Conservation (phyloP, 2,888 invertebrate species). For the Pteria penguin region DNA sequence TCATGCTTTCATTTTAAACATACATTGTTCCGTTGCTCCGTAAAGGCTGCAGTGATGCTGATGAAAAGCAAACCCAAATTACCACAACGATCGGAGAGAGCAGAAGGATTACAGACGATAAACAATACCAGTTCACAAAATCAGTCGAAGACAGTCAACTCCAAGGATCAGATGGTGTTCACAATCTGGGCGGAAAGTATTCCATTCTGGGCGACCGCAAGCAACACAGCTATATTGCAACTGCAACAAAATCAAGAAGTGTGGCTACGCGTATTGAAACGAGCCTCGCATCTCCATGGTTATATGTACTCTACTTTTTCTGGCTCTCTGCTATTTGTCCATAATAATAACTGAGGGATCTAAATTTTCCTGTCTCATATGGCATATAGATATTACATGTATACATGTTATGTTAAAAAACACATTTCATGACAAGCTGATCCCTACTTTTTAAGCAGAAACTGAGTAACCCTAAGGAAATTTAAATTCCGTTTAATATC, state of each 20-base stretch:
- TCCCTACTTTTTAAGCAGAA: too few relatives aligned
- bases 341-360: too few relatives aligned
- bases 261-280: slow-evolving; percentile 69
- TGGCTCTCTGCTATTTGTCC: slow-evolving; percentile 73
- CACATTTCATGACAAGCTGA: too few relatives aligned
- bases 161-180: slow-evolving; percentile 73
- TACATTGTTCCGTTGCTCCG: too few relatives aligned
- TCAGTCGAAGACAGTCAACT: slow-evolving; percentile 59
- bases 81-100: too few relatives aligned
- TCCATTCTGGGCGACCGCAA: slow-evolving; percentile 77
- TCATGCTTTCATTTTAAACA: too few relatives aligned
- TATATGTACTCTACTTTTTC: slow-evolving; percentile 80
- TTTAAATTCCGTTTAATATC: too few relatives aligned
- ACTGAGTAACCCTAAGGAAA: too few relatives aligned
- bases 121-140: background rate
- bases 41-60: slow-evolving; percentile 73
- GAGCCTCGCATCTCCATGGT: slow-evolving; percentile 77
- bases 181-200: slow-evolving; percentile 80
- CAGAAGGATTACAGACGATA: background rate
- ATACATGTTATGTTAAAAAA: too few relatives aligned
- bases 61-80: slow-evolving; percentile 37
- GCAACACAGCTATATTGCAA: slow-evolving; percentile 73
- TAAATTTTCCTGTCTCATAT: too few relatives aligned
- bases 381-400: too few relatives aligned
- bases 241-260: slow-evolving; percentile 72